Evolutionary conservation across 2,888 invertebrate genomes (phyloP).

Genomic region (Micropterix aruncella): DNA sequence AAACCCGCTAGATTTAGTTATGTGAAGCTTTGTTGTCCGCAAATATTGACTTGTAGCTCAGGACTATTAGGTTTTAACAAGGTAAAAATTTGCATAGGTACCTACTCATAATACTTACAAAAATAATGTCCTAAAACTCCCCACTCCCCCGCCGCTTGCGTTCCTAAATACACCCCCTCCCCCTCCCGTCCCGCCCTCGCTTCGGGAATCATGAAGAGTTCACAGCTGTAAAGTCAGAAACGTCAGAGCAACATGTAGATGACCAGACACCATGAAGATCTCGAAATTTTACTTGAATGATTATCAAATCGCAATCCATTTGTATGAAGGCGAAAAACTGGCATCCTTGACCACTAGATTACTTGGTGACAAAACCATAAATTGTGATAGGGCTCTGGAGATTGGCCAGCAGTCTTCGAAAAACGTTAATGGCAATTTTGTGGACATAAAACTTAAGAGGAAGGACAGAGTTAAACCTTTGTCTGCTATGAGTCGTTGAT

Average conservation of each 20-base stretch:
- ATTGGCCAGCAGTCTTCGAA: constrained; percentile 1
- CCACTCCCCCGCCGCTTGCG: too few relatives aligned
- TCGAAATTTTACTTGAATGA: constrained; percentile 7
- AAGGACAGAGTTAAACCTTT: constrained; percentile 3
- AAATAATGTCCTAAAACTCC: too few relatives aligned
- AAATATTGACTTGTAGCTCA: too few relatives aligned
- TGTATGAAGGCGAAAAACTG: constrained; percentile 1
- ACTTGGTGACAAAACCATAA: constrained; percentile 3
- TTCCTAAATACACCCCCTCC: too few relatives aligned
- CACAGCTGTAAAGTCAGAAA: constrained; percentile 3
- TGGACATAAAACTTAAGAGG: constrained; percentile 2
- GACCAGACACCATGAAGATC: constrained; percentile 10
- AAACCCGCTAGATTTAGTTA: too few relatives aligned
- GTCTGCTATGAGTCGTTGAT: constrained; percentile 1
- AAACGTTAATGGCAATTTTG: constrained; percentile 1
- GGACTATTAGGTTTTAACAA: too few relatives aligned
- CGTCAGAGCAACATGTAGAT: constrained; percentile 12
- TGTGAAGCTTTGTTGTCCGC: too few relatives aligned
- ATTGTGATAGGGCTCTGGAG: constrained; percentile 3
- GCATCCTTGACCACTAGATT: neutral
- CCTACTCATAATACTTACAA: too few relatives aligned
- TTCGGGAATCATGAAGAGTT: too few relatives aligned
- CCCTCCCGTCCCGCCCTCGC: too few relatives aligned
- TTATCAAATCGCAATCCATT: neutral
- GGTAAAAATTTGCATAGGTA: too few relatives aligned